Base-by-base conservation (phyloP, 2,113 vertebrate species). In the Pica pica region DNA sequence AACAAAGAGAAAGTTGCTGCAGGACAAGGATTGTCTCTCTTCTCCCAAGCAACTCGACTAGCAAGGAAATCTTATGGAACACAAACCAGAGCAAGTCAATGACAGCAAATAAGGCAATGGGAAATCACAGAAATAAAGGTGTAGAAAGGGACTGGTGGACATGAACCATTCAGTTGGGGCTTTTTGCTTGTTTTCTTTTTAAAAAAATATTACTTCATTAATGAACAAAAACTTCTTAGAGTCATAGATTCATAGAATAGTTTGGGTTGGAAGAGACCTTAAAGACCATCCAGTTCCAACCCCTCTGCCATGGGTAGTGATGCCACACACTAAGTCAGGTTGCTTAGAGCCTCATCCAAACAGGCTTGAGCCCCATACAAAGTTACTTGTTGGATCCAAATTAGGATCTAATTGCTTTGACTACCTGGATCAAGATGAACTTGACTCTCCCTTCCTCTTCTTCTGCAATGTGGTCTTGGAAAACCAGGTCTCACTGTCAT, bases 1-100 rank as follows among this genome's bases (percentile, higher is more conserved):
- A 87, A 90, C 60, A 74, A 63, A 59, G 71, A 39, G 85, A 76
- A 82, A 86, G 39, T 31, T 80, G 76, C 73, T 75, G 57, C 37
- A 33, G 57, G 69, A 74, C 76, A 68, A 75, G 59, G 22, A 49
- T 41, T 27, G 23, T 41, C 56, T 67, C 39, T 94, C 35, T 31
- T 88, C 31, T 90, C 64, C 60, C 78, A 74, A 20, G 46, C 8
- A 91, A 44, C 26, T 42, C 0, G 0, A 59, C 37, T 13, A 42
- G 28, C n/a, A 69, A 69, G 41, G 69, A 89, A 91, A 75, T 22
- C 33, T 61, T 3, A 1, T 8, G 4, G n/a, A 53, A 30, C 20
- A 46, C 13, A 83, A 64, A 65, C 13, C 27, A 49, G 49, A 85
- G 26, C 27, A 88, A 50, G 33, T 4, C 2, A 6, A 17, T 2